Percentiles rank a stretch among this genome's conserved stretches.
Conservation (phyloP, 2,113 vertebrate genomes). For the Pao palembangensis region DNA sequence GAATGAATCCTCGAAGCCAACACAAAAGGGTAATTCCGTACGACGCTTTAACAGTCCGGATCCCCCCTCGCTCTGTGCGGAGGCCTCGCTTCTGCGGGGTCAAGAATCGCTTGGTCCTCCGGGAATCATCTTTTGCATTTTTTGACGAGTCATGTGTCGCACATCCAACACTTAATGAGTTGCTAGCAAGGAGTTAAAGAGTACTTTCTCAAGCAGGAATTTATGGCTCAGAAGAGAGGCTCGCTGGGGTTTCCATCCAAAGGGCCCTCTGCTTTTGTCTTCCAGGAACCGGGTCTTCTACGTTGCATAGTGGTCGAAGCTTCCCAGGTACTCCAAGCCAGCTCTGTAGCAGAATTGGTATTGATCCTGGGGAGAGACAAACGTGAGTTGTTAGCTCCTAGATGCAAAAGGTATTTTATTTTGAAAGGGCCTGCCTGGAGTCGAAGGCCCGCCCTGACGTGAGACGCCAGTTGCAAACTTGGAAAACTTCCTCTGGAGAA, state of each 20-base stretch:
- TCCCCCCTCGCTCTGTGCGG: slow-evolving; percentile 72
- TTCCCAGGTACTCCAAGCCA: slow-evolving; percentile 97
- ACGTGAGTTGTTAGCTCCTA: slow-evolving; percentile 7
- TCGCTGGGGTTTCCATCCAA: slow-evolving; percentile 83
- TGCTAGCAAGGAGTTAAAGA: slow-evolving; percentile 97
- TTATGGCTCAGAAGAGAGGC: slow-evolving; percentile 99
- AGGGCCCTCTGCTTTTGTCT: slow-evolving; percentile 79
- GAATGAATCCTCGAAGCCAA: slow-evolving; percentile 87
- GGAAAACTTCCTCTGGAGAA: no score
- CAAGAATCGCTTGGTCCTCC: slow-evolving; percentile 94
- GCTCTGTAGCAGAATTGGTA: slow-evolving; percentile 99
- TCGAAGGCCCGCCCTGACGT: no score
- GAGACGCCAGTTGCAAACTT: not conserved
- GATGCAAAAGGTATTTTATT: no score
- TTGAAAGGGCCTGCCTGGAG: no score
- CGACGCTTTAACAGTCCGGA: slow-evolving; percentile 86
- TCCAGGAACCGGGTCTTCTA: slow-evolving; percentile 84
- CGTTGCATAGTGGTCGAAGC: slow-evolving; percentile 99
- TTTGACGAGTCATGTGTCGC: slow-evolving; percentile 78
- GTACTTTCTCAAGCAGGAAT: slow-evolving; percentile 96
- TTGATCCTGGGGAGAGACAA: slow-evolving; percentile 84
- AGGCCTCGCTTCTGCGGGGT: slow-evolving; percentile 74
- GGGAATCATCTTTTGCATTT: slow-evolving; percentile 78
- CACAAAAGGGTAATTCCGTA: slow-evolving; percentile 77
- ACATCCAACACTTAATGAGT: slow-evolving; percentile 92